Percentiles rank a stretch among this genome's conserved stretches.
Evolutionary conservation across 2,113 vertebrate genomes (phyloP).

Genomic region (Anolis sagrei): DNA sequence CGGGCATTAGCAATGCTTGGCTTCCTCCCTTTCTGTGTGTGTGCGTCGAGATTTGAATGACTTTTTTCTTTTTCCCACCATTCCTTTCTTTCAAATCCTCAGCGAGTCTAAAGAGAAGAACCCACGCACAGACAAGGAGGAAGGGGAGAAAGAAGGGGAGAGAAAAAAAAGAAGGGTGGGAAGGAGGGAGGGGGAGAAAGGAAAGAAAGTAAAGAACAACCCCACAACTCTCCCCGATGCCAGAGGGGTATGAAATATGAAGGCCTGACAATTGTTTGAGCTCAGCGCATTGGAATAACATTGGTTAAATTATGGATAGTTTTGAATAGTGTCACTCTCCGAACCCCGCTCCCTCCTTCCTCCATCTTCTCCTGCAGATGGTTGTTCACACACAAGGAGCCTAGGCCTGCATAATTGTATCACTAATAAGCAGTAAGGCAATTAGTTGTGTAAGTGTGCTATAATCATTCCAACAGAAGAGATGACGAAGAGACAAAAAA

Average conservation of each 20-base stretch:
- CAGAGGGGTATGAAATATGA: conserved; percentile 90
- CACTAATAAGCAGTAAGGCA: conserved; percentile 99
- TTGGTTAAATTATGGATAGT: conserved; percentile 97
- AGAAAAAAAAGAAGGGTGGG: conserved; percentile 26
- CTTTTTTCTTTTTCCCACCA: conserved; percentile 70
- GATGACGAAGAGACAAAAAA: conserved; percentile 90
- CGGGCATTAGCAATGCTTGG: conserved; percentile 83
- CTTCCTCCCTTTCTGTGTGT: conserved; percentile 57
- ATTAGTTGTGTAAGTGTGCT: conserved; percentile 99
- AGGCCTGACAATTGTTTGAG: conserved; percentile 82
- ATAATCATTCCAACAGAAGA: conserved; percentile 95
- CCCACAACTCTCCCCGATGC: conserved; percentile 79
- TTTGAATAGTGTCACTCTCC: conserved; percentile 93
- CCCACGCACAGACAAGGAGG: conserved; percentile 81
- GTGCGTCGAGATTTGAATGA: conserved; percentile 80
- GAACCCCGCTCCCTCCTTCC: conserved; percentile 70
- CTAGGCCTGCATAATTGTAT: conserved; percentile 97
- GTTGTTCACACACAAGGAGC: conserved; percentile 94
- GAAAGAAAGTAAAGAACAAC: conserved; percentile 22
- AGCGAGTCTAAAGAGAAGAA: conserved; percentile 85
- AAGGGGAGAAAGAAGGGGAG: conserved; percentile 41
- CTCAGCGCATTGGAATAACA: conserved; percentile 89
- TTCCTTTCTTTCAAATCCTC: conserved; percentile 82
- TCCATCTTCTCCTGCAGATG: conserved; percentile 89
- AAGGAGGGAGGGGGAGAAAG: conserved; percentile 39